Conservation (phyloP, 2,113 vertebrate genomes). For the Canis aureus region DNA sequence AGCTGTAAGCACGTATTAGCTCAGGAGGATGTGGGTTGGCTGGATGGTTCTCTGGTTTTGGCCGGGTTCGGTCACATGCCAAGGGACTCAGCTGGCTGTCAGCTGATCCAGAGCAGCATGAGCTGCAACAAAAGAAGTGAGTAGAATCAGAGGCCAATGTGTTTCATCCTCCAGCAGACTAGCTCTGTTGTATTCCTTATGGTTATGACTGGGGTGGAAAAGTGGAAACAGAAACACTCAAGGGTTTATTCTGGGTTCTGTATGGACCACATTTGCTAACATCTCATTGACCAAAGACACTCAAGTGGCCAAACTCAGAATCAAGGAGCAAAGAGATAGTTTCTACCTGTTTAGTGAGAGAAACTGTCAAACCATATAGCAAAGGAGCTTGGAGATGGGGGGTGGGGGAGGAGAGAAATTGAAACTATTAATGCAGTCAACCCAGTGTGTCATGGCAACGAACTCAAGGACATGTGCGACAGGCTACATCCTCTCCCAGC, state of each 20-base stretch:
- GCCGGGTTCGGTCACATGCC: neutral
- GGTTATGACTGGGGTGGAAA: neutral
- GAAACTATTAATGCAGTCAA: neutral
- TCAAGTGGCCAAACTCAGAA: neutral
- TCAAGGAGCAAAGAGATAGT: neutral
- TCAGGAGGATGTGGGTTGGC: neutral
- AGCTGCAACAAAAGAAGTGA: neutral
- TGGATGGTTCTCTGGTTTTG: neutral
- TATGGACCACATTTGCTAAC: neutral
- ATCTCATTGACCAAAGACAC: neutral
- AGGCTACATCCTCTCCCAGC: neutral
- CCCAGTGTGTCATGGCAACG: neutral
- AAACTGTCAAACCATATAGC: neutral
- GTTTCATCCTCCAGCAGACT: neutral
- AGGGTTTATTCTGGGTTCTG: neutral
- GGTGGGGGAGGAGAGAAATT: neutral
- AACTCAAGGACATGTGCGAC: neutral
- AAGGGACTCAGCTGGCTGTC: neutral
- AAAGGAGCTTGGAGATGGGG: neutral
- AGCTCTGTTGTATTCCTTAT: neutral
- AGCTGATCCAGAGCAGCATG: neutral
- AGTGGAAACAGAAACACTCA: neutral
- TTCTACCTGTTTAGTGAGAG: neutral
- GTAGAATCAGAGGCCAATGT: neutral
- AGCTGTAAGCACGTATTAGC: neutral